A percentile compares a stretch with the other conserved stretches of the same genome.
Conservation (phyloP, 2,888 invertebrate genomes). For the Ctena decussata region DNA sequence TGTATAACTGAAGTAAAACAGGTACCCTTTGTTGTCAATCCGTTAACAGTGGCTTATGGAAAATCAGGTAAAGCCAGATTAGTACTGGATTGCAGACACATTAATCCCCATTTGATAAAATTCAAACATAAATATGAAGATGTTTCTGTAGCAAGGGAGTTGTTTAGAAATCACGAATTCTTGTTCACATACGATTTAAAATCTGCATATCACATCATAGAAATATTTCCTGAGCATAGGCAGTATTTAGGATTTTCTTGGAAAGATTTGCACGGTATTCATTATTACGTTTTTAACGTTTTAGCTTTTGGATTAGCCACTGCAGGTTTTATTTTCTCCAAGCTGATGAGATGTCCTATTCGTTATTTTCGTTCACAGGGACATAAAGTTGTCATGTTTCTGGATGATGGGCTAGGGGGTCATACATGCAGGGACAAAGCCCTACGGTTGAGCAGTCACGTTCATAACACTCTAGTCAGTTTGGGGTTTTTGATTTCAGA, state of each 20-base stretch:
- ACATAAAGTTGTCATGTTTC: not conserved
- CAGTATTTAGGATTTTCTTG: not conserved
- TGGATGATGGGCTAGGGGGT: not conserved
- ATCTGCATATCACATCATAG: not conserved
- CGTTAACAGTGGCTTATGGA: too few species aligned
- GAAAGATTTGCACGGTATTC: too few species aligned
- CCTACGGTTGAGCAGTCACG: not conserved
- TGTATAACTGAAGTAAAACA: not conserved
- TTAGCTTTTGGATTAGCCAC: not conserved
- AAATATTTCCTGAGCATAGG: not conserved
- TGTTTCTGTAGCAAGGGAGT: not conserved
- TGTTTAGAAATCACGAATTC: not conserved
- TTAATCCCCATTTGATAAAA: not conserved
- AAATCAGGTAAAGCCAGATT: not conserved
- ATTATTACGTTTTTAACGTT: not conserved
- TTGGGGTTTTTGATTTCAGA: not conserved
- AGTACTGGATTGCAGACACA: not conserved
- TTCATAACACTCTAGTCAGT: not conserved
- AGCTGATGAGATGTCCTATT: not conserved
- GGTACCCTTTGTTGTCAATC: not conserved
- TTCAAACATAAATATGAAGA: not conserved
- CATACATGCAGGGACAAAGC: not conserved
- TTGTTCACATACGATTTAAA: not conserved
- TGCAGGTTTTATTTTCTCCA: not conserved
- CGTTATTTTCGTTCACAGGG: not conserved